A percentile compares a stretch with the other conserved stretches of the same genome.
Evolutionary conservation across 2,888 invertebrate genomes (phyloP).

Genomic region (Blera fallax): DNA sequence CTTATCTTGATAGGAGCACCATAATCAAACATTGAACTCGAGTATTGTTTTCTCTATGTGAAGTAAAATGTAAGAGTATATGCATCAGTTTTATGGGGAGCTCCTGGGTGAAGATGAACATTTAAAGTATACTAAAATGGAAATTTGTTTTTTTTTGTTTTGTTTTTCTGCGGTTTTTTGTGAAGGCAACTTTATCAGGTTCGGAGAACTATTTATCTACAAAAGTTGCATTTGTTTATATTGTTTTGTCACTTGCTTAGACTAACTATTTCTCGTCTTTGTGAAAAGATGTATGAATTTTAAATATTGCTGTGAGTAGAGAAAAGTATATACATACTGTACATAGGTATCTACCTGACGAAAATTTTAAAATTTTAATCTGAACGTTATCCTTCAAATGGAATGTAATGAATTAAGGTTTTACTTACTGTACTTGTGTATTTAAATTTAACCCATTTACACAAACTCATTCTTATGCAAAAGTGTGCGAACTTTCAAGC

Average conservation of each 20-base stretch:
- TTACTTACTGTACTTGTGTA: no score
- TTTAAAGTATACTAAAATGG: background rate
- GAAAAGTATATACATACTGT: no score
- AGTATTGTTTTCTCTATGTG: slow-evolving; percentile 8
- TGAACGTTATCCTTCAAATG: no score
- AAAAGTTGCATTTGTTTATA: background rate
- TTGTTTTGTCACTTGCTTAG: background rate
- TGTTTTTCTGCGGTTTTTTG: background rate
- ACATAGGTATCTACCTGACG: no score
- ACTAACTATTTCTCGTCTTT: background rate
- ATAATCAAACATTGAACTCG: slow-evolving; percentile 62
- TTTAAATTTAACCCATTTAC: no score
- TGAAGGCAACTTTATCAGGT: background rate
- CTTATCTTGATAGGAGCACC: slow-evolving; percentile 32
- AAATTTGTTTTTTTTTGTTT: slow-evolving; percentile 10
- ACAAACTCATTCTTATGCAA: no score
- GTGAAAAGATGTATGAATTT: background rate
- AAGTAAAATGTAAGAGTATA: background rate
- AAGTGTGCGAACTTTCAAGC: no score
- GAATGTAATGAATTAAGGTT: no score
- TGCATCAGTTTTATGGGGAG: background rate
- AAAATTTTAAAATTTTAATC: no score
- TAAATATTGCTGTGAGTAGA: background rate
- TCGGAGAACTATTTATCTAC: background rate
- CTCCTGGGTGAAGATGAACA: slow-evolving; percentile 4